A percentile compares a stretch with the other conserved stretches of the same genome.
These are phyloP conservation scores for Clarias laeviceps DNA, from an alignment of 2,797 vertebrate species.

Conservation along the genomic window DNA sequence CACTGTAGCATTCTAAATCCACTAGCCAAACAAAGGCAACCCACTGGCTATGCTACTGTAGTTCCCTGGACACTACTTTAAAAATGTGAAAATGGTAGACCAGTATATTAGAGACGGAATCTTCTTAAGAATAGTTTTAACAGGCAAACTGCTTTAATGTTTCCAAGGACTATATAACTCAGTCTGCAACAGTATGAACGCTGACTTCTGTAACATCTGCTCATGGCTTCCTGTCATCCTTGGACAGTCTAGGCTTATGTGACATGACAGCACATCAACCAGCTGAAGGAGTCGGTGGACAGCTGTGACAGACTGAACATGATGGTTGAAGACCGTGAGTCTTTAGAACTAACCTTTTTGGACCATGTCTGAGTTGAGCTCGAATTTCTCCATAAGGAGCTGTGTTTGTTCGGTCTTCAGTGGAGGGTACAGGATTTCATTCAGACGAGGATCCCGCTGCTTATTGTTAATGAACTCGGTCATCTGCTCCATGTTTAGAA, in stretches of 20 bases:
- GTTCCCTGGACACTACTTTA: neutral
- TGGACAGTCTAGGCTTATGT: conserved; percentile 23
- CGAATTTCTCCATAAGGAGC: conserved; percentile 89
- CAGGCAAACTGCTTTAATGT: neutral
- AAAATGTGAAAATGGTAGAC: neutral
- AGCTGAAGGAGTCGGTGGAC: conserved; percentile 25
- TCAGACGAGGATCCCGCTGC: conserved; percentile 92
- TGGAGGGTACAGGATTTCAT: conserved; percentile 96
- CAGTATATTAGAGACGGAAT: neutral
- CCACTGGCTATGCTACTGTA: neutral
- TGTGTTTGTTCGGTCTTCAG: conserved; percentile 90
- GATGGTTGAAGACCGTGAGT: conserved; percentile 1
- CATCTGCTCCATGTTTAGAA: conserved; percentile 90
- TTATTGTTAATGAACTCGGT: conserved; percentile 95
- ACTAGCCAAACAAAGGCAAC: neutral
- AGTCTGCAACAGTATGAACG: neutral
- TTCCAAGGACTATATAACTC: neutral
- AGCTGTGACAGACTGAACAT: conserved; percentile 23
- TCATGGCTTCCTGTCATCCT: conserved; percentile 24
- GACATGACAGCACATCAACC: conserved; percentile 39
- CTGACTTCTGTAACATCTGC: conserved; percentile 11
- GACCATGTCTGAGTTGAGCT: conserved; percentile 81
- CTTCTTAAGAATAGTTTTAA: neutral
- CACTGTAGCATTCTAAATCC: neutral
- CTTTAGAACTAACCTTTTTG: conserved; percentile 79